Evolutionary conservation across 2,797 vertebrate genomes (phyloP).

Genomic region (Diplodus sargus): DNA sequence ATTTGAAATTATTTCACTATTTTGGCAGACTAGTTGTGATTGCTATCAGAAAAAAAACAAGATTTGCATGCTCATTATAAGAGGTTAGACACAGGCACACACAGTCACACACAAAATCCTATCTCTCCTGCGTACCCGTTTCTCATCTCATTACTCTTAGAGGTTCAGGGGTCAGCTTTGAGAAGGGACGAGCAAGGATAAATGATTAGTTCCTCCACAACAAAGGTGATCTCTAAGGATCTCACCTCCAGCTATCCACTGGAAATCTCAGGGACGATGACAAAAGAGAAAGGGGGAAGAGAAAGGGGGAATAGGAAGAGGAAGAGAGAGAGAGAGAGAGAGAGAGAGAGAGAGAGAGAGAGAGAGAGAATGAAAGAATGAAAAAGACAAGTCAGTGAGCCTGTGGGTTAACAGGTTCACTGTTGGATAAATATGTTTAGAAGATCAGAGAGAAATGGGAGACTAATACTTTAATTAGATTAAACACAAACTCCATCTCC

Average conservation of each 20-base stretch:
- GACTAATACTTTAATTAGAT: slow-evolving; percentile 70
- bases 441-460: slow-evolving; percentile 65
- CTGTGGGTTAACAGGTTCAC: slow-evolving; percentile 73
- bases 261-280: slow-evolving; percentile 25
- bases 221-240: slow-evolving; percentile 67
- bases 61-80: slow-evolving; percentile 3
- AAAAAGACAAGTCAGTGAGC: too few species aligned
- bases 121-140: slow-evolving; percentile 12
- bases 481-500: slow-evolving; percentile 41
- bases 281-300: background rate
- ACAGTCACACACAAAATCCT: slow-evolving; percentile 16
- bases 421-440: slow-evolving; percentile 76
- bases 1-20: background rate
- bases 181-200: slow-evolving; percentile 70
- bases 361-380: too few species aligned
- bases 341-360: background rate
- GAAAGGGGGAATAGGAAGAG: too few species aligned
- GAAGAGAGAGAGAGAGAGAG: too few species aligned
- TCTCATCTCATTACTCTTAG: slow-evolving; percentile 60
- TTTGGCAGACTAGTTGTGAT: background rate
- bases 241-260: slow-evolving; percentile 58
- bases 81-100: background rate
- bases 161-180: slow-evolving; percentile 71
- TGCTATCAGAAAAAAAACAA: slow-evolving; percentile 4
- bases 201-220: slow-evolving; percentile 67